phyloP scores from a whole-genome alignment of 1,140 invertebrate genomes.

The Leptinotarsa texana region DNA sequence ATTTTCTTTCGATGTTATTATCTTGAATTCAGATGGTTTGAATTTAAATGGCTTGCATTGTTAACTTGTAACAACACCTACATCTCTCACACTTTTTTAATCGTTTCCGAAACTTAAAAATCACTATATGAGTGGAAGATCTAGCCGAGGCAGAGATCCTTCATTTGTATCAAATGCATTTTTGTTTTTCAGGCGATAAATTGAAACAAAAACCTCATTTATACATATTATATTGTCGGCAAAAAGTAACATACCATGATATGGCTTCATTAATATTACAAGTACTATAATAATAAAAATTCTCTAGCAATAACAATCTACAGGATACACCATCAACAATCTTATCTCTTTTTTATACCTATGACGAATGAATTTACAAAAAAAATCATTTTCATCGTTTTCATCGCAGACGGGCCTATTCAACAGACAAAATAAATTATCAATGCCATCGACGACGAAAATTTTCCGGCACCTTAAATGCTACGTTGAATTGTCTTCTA shows the following conservation, averaged over 20 bases:
- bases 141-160: too few relatives aligned
- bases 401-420: not conserved
- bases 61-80: too few relatives aligned
- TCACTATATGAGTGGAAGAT: too few relatives aligned
- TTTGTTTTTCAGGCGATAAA: too few relatives aligned
- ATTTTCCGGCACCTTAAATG: not conserved
- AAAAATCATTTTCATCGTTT: not conserved
- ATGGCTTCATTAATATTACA: slow-evolving; percentile 46
- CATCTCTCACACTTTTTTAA: too few relatives aligned
- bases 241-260: slow-evolving; percentile 56
- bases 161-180: too few relatives aligned
- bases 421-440: not conserved
- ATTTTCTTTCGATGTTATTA: too few relatives aligned
- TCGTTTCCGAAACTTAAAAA: too few relatives aligned
- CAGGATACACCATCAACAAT: slow-evolving; percentile 56
- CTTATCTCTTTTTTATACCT: slow-evolving; percentile 33
- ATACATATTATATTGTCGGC: slow-evolving; percentile 54
- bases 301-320: slow-evolving; percentile 56
- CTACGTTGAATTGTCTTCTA: not conserved
- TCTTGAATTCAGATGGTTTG: too few relatives aligned
- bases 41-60: too few relatives aligned
- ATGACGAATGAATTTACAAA: slow-evolving; percentile 8
- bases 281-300: slow-evolving; percentile 55
- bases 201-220: not conserved
- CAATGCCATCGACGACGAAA: not conserved